A percentile compares a stretch with the other conserved stretches of the same genome.
These are phyloP conservation scores for Stichodactyla helianthus DNA, from an alignment of 64 coral and sea anemone genomes.

Conservation along the genomic window DNA sequence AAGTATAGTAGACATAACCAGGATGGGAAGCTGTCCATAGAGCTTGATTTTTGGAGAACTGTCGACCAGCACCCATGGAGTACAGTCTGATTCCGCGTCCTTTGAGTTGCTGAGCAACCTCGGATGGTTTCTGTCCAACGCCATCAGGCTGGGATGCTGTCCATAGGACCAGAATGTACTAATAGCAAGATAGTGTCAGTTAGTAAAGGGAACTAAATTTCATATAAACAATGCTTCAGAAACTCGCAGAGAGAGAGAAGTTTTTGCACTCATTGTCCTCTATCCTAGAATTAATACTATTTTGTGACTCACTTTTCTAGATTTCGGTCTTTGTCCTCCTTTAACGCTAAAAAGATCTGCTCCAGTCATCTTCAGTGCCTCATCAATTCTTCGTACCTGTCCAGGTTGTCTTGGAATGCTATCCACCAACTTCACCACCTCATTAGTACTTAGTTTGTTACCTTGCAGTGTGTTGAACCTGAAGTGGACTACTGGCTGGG, in stretches of 20 bases:
- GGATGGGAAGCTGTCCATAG: slow-evolving; percentile 10
- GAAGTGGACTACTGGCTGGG: slow-evolving; percentile 31
- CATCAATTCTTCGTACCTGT: slow-evolving; percentile 38
- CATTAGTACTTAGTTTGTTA: neutral
- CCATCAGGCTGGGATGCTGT: neutral
- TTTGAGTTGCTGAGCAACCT: neutral
- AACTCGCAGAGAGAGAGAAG: too few relatives aligned
- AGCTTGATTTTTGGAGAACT: neutral
- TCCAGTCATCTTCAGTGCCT: slow-evolving; percentile 33
- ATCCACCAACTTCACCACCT: neutral
- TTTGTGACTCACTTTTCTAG: slow-evolving; percentile 33
- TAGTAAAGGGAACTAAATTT: neutral
- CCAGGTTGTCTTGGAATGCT: neutral
- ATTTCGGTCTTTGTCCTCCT: slow-evolving; percentile 33
- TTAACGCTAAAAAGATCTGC: slow-evolving; percentile 45
- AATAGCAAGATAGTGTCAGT: neutral
- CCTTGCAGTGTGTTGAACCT: slow-evolving; percentile 54
- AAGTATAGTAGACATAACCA: slow-evolving; percentile 3
- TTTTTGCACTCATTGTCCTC: too few relatives aligned
- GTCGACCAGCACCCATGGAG: neutral
- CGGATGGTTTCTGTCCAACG: neutral
- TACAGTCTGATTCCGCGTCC: slow-evolving; percentile 7
- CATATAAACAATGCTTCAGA: too few relatives aligned
- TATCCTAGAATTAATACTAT: too few relatives aligned
- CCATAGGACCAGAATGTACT: neutral